Evolutionary conservation across 92 coral and sea anemone genomes (phyloP), one percentile per base, ranked within the genome.

Genomic region (Hydrozoanthus gracilis): DNA sequence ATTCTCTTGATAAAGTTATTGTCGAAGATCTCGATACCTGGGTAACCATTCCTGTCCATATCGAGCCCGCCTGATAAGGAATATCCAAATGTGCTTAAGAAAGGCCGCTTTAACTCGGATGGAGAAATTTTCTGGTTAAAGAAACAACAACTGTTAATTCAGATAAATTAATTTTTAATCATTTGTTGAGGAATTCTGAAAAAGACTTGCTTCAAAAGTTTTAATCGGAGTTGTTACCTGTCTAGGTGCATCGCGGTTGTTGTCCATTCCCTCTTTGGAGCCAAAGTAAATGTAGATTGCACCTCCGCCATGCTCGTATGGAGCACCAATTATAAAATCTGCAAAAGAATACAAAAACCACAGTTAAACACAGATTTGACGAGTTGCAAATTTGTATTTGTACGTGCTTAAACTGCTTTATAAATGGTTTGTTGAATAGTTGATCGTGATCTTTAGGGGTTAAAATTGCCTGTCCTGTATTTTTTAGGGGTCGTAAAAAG

Each of bases 251-350:
- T 82, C 61, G 7, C 77, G 58, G 46, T 17, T 80, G 0, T 93
- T 88, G 35, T 90, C 92, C 12, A 94, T 94, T 52, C 98, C 98
- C 73, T 78, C 80, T 50, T 65, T 87, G 15, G 91, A 83, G 2
- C 98, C 98, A 77, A 92, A 88, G 82, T 92, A 96, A 14, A 96
- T 88, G 58, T 91, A 96, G 5, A 96, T 93, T 20, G 91, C 98
- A 9, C 99, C 99, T 45, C 73, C 75, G 14, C 78, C 82, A 27
- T 95, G 98, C 8, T 91, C 98, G 84, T 92, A 95, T 0, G 98
- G 98, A 6, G 98, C 98, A 35, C 98, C 95, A 58, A 96, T 90
- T 0, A 92, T 88, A 9, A 92, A 93, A 60, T 96, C 98, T 94
- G 88, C 61, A 80, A 47, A 44, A 1, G 20, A 10, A 1, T 7